Base-by-base conservation (phyloP, 2,888 invertebrate genomes). In the Lasioglossum figueresi region DNA sequence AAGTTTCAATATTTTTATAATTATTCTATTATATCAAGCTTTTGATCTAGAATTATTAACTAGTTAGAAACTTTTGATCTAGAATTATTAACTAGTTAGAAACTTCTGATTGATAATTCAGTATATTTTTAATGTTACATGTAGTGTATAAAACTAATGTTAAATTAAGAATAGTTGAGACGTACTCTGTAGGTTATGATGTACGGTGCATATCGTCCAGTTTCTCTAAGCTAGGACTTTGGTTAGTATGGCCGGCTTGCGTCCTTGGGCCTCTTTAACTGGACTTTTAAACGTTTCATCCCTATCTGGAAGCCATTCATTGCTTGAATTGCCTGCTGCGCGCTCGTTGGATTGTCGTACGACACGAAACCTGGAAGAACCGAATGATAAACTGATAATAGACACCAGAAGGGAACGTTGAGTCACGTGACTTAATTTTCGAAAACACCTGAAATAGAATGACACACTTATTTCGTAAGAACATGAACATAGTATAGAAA, bases 231-330 rank as follows among this genome's bases (percentile, higher is more conserved):
- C 95, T 95, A 96, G 93, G 95, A 96, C 96, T 96, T 96, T 96
- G 96, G 98, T 97, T 98, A 99, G 97, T 99, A 99, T 95, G 99
- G 99, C 96, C 99, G 97, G 96, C 98, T 98, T 95, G 99, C 98
- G 96, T 99, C 99, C 96, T 99, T 99, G 96, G 99, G 99, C 96
- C 99, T 97, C 96, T 99, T 99, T 96, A 99, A 97, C 96, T 99
- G 99, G 94, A 99, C 99, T 96, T 99, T 99, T 95, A 99, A 98
- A 95, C 99, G 97, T 96, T 99, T 99, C 99, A 99, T 99, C 95
- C 99, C 99, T 95, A 99, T 99, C 96, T 99, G 99, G 96, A 99
- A 99, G 95, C 99, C 99, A 96, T 99, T 99, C 99, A 99, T 99
- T 93, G 99, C 98, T 96, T 99, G 99, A 95, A 99, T 99, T 93